Evolutionary conservation across 2,888 invertebrate genomes (phyloP).

Genomic region (Muschampia plurimacula): DNA sequence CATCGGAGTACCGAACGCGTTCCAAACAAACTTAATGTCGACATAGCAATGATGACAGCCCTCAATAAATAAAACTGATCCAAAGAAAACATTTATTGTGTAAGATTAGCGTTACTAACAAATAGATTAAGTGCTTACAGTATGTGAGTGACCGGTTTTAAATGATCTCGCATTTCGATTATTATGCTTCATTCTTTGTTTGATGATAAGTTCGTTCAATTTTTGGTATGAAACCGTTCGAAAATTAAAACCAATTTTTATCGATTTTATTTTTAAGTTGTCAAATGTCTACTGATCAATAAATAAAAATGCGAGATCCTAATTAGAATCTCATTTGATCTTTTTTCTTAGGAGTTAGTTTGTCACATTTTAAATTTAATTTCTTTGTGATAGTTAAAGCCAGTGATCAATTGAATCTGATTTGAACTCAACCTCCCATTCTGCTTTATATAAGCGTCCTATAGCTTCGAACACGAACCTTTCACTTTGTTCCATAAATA

Average conservation of each 20-base stretch:
- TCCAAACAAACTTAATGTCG: slow-evolving; percentile 64
- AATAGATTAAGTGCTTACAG: slow-evolving; percentile 35
- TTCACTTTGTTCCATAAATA: not conserved
- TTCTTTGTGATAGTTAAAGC: slow-evolving; percentile 61
- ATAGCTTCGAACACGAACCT: slow-evolving; percentile 12
- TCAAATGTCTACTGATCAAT: not conserved
- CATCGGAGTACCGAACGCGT: slow-evolving; percentile 61
- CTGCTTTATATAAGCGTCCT: slow-evolving; percentile 61
- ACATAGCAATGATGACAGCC: slow-evolving; percentile 65
- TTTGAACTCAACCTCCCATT: slow-evolving; percentile 67
- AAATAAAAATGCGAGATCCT: slow-evolving; percentile 21
- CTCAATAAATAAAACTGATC: slow-evolving; percentile 51
- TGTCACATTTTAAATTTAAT: slow-evolving; percentile 37
- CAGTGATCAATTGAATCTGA: slow-evolving; percentile 73
- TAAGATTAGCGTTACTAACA: slow-evolving; percentile 42
- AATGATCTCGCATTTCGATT: slow-evolving; percentile 33
- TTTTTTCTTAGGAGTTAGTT: slow-evolving; percentile 44
- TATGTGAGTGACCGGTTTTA: slow-evolving; percentile 33
- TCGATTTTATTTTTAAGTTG: not conserved
- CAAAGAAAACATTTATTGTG: slow-evolving; percentile 56
- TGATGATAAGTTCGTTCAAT: not conserved
- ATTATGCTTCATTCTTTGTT: not conserved
- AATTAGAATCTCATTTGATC: slow-evolving; percentile 31
- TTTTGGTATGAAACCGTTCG: not conserved
- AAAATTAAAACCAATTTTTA: not conserved